Base-by-base conservation (phyloP, 2,888 invertebrate species). In the Venustoraphidia nigricollis region DNA sequence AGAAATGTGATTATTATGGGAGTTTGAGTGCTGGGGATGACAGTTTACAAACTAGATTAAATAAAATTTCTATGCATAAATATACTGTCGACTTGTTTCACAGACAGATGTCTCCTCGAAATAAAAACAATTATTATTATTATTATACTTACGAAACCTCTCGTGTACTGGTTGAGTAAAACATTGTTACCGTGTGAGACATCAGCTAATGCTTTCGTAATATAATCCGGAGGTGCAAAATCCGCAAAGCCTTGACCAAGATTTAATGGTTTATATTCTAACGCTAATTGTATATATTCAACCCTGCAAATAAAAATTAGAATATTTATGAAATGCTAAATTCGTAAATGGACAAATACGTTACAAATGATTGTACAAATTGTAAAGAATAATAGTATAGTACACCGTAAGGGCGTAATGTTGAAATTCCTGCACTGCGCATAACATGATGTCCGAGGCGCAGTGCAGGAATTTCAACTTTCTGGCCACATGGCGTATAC, bases 201-300 rank as follows among this genome's bases (percentile, higher is more conserved):
- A 11, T 81, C 74, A 0, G 77, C 73, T 49, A 96, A 68, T 3
- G 86, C 81, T 57, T 86, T 76, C 1, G 83, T 81, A 2, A 95
- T 84, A 70, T 85, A 81, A 41, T 78, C 73, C 0, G 95, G 94
- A 4, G 90, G 80, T 54, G 84, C 78, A 68, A 85, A 95, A 67
- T 96, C 94, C 0, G 95, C 93, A 65, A 95, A 95, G 0, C 96
- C 96, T 72, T 93, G 94, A 0, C 96, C 96, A 17, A 97, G 74
- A 67, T 96, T 95, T 36, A 94, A 67, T 0, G 95, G 92, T 57
- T 93, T 89, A 61, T 88, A 75, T 53, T 94, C 80, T 43, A 78
- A 64, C 1, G 88, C 87, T 47, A 96, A 64, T 53, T 83, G 79
- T 51, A 85, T 88, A 62, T 93, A 94, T 65, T 95, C 94, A 44